A percentile compares a stretch with the other conserved stretches of the same genome.
These are phyloP conservation scores for Typhlomys cinereus DNA, from an alignment of 2,113 vertebrate species.

Conservation along the genomic window DNA sequence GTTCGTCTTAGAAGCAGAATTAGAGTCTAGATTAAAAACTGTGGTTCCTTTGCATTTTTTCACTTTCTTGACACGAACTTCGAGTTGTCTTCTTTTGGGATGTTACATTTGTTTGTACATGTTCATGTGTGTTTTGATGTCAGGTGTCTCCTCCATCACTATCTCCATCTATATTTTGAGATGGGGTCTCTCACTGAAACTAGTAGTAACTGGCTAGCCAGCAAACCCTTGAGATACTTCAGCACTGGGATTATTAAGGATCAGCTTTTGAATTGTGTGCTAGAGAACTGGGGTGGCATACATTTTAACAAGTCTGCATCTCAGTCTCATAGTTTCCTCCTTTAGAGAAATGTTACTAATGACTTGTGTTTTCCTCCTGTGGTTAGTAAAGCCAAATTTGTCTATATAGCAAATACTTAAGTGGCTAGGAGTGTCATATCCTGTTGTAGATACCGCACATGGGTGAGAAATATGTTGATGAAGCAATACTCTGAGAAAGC, in stretches of 20 bases:
- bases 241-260: neutral
- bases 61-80: neutral
- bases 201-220: neutral
- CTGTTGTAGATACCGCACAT: neutral
- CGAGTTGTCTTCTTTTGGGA: no score
- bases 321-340: neutral
- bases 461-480: neutral
- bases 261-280: neutral
- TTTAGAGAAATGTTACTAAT: neutral
- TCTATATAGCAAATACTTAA: neutral
- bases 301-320: neutral
- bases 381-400: slow-evolving; percentile 15
- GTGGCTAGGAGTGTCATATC: neutral
- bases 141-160: neutral
- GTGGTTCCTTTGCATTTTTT: neutral
- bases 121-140: neutral
- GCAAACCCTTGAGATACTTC: neutral
- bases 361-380: neutral
- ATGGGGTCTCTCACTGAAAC: neutral
- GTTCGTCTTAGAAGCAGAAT: slow-evolving; percentile 5
- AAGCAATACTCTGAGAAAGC: neutral
- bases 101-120: neutral
- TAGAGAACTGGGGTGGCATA: neutral
- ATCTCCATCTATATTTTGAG: neutral
- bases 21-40: neutral